Evolutionary conservation across 2,888 invertebrate species (phyloP), one percentile per base, ranked within the genome.

Genomic region (Ametastegia equiseti): DNA sequence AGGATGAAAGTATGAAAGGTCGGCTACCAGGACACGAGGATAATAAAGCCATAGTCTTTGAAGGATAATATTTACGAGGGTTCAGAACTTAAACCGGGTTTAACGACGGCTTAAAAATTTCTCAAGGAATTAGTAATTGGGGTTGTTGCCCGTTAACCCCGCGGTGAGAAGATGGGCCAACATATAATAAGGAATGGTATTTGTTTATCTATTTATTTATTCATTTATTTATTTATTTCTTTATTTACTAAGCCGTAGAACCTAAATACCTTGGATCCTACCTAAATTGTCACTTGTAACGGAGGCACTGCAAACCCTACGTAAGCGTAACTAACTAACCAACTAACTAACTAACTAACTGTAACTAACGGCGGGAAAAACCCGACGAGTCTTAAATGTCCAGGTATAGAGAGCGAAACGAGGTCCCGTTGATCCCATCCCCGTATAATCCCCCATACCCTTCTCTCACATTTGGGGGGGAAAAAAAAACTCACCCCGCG

Each of bases 201-300:
- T 63, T 63, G 1, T 5, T 30, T 4, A 9, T n/a, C 30, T 63
- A 1, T 33, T 33, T 30, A n/a, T n/a, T n/a, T n/a, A n/a, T n/a
- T n/a, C n/a, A n/a, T n/a, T n/a, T n/a, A n/a, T n/a, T n/a, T n/a
- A n/a, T n/a, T n/a, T n/a, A n/a, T n/a, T n/a, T n/a, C n/a, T n/a
- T n/a, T n/a, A n/a, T n/a, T n/a, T n/a, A n/a, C n/a, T n/a, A n/a
- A n/a, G n/a, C n/a, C n/a, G n/a, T n/a, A n/a, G n/a, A n/a, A n/a
- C n/a, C n/a, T n/a, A n/a, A n/a, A n/a, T n/a, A n/a, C n/a, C n/a
- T n/a, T n/a, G n/a, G n/a, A n/a, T n/a, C n/a, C n/a, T n/a, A n/a
- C n/a, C n/a, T n/a, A 33, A 33, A 63, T 23, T 23, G 63, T 63
- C 63, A 63, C 63, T 63, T 33, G 63, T 63, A 30, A 63, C 63